Percentiles rank a stretch among this genome's conserved stretches.
Conservation (phyloP, 2,113 vertebrate genomes). For the Xiphophorus couchianus region DNA sequence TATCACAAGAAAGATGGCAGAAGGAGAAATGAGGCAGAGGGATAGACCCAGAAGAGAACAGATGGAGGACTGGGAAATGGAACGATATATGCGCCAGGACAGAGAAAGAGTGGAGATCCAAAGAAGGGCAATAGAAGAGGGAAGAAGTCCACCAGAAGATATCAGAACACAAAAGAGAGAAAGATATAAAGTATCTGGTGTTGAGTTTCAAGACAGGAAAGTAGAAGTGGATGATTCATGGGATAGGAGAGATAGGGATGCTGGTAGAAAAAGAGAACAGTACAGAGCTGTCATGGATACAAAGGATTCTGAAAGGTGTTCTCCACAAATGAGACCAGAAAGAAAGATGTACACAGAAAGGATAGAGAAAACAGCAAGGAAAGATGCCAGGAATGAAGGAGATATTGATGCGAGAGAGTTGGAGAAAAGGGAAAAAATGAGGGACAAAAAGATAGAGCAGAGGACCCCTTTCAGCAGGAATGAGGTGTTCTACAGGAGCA, state of each 20-base stretch:
- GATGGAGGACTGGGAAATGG: constrained; percentile 30
- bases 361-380: constrained; percentile 34
- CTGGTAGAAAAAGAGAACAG: constrained; percentile 54
- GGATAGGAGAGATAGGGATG: constrained; percentile 48
- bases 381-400: constrained; percentile 72
- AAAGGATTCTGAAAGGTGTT: constrained; percentile 33
- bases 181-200: constrained; percentile 39
- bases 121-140: constrained; percentile 50
- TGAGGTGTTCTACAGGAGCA: constrained; percentile 58
- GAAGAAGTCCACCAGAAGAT: constrained; percentile 40
- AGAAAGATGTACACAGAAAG: constrained; percentile 42
- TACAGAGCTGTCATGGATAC: constrained; percentile 19
- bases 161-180: constrained; percentile 42
- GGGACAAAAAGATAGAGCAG: constrained; percentile 33
- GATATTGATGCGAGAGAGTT: constrained; percentile 66
- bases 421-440: constrained; percentile 40
- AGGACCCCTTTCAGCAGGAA: constrained; percentile 62
- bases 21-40: constrained; percentile 8
- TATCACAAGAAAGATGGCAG: constrained; percentile 10
- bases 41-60: constrained; percentile 38
- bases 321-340: constrained; percentile 43
- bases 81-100: constrained; percentile 15
- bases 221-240: constrained; percentile 44
- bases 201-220: constrained; percentile 45
- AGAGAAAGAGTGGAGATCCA: constrained; percentile 38